A percentile compares a stretch with the other conserved stretches of the same genome.
phyloP scores from a whole-genome alignment of 2,797 vertebrate genomes.

The Dipus sagitta region DNA sequence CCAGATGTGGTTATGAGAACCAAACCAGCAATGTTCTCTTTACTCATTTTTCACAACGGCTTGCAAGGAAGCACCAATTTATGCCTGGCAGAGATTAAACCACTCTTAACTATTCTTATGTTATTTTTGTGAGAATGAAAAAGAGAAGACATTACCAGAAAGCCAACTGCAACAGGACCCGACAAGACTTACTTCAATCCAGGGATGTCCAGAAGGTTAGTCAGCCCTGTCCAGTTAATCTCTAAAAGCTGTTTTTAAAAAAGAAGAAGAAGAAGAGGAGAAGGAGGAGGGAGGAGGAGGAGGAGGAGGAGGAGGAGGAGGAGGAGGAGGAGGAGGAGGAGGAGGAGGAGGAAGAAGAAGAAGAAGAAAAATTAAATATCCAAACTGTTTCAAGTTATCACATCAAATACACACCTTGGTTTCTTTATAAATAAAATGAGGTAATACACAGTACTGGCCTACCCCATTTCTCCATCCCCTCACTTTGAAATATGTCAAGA shows the following conservation, averaged over 20 bases:
- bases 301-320: too few relatives aligned
- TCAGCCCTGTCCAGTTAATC: constrained; percentile 98
- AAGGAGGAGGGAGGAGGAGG: too few relatives aligned
- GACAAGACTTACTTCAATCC: constrained; percentile 94
- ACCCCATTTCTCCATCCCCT: too few relatives aligned
- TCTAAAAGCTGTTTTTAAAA: constrained; percentile 92
- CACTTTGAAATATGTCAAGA: too few relatives aligned
- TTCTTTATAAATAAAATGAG: not conserved
- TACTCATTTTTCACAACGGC: not conserved
- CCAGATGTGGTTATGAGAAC: rapidly evolving
- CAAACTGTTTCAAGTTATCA: not conserved
- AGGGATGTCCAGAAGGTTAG: constrained; percentile 98
- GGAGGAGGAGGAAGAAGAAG: too few relatives aligned
- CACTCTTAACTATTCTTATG: not conserved
- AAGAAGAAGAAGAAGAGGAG: constrained; percentile 47
- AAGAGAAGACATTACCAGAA: rapidly evolving
- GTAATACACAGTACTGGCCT: not conserved
- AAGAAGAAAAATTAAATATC: not conserved
- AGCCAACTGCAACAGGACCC: not conserved
- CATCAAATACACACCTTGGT: not conserved
- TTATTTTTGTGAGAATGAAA: not conserved
- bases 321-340: too few relatives aligned
- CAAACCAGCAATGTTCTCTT: not conserved
- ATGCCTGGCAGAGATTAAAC: not conserved
- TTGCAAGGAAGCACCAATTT: not conserved